Base-by-base conservation (phyloP, 2,113 vertebrate species). In the Apteryx owenii region DNA sequence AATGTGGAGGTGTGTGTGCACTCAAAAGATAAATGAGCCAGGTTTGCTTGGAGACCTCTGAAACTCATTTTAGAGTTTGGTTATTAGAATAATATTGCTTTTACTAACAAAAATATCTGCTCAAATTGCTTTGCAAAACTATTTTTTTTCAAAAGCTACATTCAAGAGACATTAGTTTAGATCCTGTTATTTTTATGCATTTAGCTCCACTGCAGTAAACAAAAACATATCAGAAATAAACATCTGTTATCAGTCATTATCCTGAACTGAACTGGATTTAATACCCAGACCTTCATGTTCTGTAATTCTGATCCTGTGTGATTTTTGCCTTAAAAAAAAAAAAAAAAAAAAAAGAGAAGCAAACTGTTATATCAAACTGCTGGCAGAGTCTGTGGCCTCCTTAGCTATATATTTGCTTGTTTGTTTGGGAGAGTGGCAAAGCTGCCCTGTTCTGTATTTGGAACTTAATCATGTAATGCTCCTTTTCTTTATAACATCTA, bases 391-490 rank as follows among this genome's bases (percentile, higher is more conserved):
- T 4, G 12, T 0, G 0, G 7, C 36, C 75, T 11, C 80, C 75
- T 7, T 3, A 0, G 16, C 75, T 16, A 17, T 5, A 0, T 5
- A 0, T 6, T 33, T 53, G 29, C 36, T 5, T 33, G 40, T 65
- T 73, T 50, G 8, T 26, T 5, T 50, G 71, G 40, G 66, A 23
- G 33, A 6, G 1, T 2, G 68, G 89, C 44, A 46, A 71, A 88
- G 50, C 71, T 66, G 48, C 79, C 17, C 65, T 0, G 0, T 79
- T 64, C 50, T 22, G 8, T 13, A 2, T 51, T 77, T 70, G 70
- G 21, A 56, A 31, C 48, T 82, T 7, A 28, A 42, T 60, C 18
- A 0, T 14, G 29, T 71, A 54, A 58, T 46, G 65, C 83, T 79
- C 44, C 56, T 68, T 75, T 61, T 25, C 77, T 64, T 40, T 23